A percentile compares a stretch with the other conserved stretches of the same genome.
Evolutionary conservation across 2,888 invertebrate genomes (phyloP).

Genomic region (Cephus pygmeus): DNA sequence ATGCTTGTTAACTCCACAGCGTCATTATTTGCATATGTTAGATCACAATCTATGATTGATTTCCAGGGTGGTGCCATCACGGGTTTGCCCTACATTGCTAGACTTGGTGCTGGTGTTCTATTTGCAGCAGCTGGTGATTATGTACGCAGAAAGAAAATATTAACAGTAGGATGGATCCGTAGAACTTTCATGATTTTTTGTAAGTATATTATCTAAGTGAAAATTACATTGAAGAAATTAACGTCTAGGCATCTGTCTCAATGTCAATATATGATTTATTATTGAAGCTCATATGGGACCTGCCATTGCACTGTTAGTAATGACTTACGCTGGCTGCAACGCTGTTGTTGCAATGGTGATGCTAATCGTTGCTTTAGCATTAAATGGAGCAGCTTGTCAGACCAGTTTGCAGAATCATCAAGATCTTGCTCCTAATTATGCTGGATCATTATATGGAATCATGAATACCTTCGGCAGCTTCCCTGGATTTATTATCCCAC

Average conservation of each 20-base stretch:
- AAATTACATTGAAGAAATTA: neutral
- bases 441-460: conserved; percentile 62
- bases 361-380: conserved; percentile 53
- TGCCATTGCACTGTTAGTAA: conserved; percentile 68
- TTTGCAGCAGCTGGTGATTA: conserved; percentile 80
- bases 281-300: conserved; percentile 61
- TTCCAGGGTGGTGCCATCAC: conserved; percentile 77
- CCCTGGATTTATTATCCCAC: conserved; percentile 61
- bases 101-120: conserved; percentile 75
- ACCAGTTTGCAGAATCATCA: conserved; percentile 63
- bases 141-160: conserved; percentile 67
- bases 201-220: conserved; percentile 35
- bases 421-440: conserved; percentile 63
- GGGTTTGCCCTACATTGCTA: conserved; percentile 79
- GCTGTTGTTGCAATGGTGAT: conserved; percentile 48
- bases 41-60: neutral
- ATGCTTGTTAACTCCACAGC: neutral
- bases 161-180: conserved; percentile 64
- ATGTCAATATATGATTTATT: neutral
- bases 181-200: conserved; percentile 60
- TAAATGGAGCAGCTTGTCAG: conserved; percentile 62
- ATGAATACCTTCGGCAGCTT: conserved; percentile 64
- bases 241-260: neutral
- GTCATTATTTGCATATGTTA: neutral
- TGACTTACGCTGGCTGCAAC: conserved; percentile 59